Evolutionary conservation across 2,888 invertebrate genomes (phyloP).

Genomic region (Cataglyphis livida): DNA sequence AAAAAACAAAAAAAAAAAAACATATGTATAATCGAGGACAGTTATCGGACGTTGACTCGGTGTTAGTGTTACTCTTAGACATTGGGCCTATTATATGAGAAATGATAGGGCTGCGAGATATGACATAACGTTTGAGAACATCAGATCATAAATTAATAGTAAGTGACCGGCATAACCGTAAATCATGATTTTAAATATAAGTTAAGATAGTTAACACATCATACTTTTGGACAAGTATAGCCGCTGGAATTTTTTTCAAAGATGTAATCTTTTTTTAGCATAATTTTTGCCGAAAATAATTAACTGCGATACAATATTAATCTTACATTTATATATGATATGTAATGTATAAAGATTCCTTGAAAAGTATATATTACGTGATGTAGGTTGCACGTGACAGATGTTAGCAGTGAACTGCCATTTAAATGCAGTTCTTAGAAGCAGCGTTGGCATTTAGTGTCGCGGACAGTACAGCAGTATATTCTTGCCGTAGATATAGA

Average conservation of each 20-base stretch:
- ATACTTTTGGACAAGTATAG: not conserved
- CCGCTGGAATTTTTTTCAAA: not conserved
- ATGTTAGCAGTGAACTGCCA: not conserved
- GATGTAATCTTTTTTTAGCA: not conserved
- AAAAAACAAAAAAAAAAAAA: constrained; percentile 1
- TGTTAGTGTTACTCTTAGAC: not conserved
- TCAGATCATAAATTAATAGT: constrained; percentile 37
- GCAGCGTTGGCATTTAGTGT: not conserved
- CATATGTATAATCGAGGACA: constrained; percentile 2
- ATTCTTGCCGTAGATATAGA: constrained; percentile 6
- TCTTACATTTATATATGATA: not conserved
- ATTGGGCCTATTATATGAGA: constrained; percentile 33
- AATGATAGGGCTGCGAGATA: not conserved
- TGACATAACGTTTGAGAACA: constrained; percentile 27
- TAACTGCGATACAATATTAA: not conserved
- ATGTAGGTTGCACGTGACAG: not conserved
- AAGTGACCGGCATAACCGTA: constrained; percentile 14
- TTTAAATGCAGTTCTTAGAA: constrained; percentile 10
- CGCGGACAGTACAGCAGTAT: not conserved
- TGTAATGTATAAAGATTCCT: not conserved
- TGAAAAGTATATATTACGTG: not conserved
- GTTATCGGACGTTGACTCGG: constrained; percentile 42
- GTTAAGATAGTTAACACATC: not conserved
- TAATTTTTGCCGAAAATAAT: not conserved
- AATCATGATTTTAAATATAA: constrained; percentile 27